phyloP scores from a whole-genome alignment of 53 echinoderm and acorn worm genomes.

The Actinopyga echinites region DNA sequence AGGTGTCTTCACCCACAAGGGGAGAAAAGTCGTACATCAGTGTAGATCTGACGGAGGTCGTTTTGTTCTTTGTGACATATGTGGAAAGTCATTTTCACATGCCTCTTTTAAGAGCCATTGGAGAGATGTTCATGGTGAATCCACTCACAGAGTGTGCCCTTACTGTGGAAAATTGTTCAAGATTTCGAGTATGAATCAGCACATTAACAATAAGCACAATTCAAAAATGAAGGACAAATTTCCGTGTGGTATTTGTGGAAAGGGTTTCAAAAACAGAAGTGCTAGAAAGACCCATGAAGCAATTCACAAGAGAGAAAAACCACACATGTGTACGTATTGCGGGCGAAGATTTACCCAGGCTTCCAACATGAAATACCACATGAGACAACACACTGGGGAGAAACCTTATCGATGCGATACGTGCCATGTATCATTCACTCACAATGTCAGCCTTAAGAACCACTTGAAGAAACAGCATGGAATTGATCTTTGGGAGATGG shows the following conservation, averaged over 20 bases:
- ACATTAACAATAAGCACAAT: conserved; percentile 46
- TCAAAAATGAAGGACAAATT: conserved; percentile 16
- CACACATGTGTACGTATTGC: conserved; percentile 76
- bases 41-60: conserved; percentile 42
- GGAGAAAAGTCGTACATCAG: conserved; percentile 47
- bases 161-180: conserved; percentile 18
- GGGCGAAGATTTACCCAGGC: conserved; percentile 82
- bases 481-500: conserved; percentile 77
- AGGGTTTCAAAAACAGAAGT: conserved; percentile 55
- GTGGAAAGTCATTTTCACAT: conserved; percentile 56
- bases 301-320: conserved; percentile 67
- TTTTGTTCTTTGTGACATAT: conserved; percentile 53
- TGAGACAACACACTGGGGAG: conserved; percentile 83
- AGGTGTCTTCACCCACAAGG: conserved; percentile 12
- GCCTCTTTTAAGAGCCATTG: conserved; percentile 1
- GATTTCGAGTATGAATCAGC: background rate
- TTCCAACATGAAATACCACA: conserved; percentile 76
- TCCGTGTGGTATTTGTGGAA: conserved; percentile 61
- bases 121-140: background rate
- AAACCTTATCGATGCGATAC: conserved; percentile 81
- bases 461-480: conserved; percentile 89
- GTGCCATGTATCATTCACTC: conserved; percentile 78
- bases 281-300: conserved; percentile 58
- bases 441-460: conserved; percentile 93
- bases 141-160: background rate